Evolutionary conservation across 1,140 invertebrate genomes (phyloP), one percentile per base, ranked within the genome.

Genomic region (Polypedilum pembai): DNA sequence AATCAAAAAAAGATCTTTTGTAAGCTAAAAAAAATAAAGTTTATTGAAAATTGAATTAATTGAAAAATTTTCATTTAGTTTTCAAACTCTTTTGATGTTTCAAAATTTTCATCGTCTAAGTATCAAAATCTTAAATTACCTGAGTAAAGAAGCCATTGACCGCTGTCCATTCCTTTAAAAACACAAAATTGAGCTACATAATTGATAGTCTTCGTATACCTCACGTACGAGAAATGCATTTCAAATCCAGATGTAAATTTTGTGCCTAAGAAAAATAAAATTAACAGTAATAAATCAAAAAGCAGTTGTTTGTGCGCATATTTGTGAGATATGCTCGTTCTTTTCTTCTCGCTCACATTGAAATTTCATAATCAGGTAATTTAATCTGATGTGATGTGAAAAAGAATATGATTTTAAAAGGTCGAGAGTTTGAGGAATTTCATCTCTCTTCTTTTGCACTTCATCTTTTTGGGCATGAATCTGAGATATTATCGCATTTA

Each of bases 271-370:
- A 56, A 15, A 56, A 15, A 15, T n/a, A 56, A 56, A 56, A 56
- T 56, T 56, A 56, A 56, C 45, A 56, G 45, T 56, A 56, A 56
- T 56, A 56, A 56, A 56, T 56, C 45, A 56, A 56, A 56, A 56
- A 56, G 12, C 12, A 56, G 10, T 56, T 56, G 12, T 56, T 56
- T 56, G 45, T 56, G 45, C 45, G n/a, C 45, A 56, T 56, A 56
- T n/a, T 4, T 56, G 12, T 15, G 12, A 56, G 15, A 56, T 56
- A 56, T 56, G 45, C 45, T 10, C n/a, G 45, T 33, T 33, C 24
- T 33, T 33, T 33, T 33, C 24, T 1, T 33, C 24, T n/a, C 45
- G 45, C n/a, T 4, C 45, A 56, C n/a, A 56, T 56, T 15, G 45
- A n/a, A 56, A 56, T 56, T 56, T 56, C n/a, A 56, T 56, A 56